Evolutionary conservation across 2,888 invertebrate genomes (phyloP), one percentile per base, ranked within the genome.

Genomic region (Hemaris fuciformis): DNA sequence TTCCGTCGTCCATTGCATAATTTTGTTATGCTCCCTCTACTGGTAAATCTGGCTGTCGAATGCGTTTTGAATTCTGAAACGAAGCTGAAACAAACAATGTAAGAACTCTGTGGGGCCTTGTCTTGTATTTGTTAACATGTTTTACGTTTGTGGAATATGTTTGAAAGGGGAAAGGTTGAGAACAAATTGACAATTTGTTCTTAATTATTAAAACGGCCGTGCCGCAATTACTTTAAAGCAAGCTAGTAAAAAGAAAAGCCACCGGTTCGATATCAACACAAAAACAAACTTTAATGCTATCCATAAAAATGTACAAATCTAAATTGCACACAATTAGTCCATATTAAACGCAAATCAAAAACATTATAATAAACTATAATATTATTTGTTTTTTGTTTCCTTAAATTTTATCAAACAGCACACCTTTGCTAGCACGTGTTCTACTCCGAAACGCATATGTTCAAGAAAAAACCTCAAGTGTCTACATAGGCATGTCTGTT

Each of bases 1-100:
- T 80, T 80, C 80, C 76, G 75, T 71, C 84, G 85, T 82, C 80
- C 77, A 75, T 70, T 86, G 87, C 84, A 87, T 89, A 87, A 88
- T 89, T 81, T 84, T 75, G 85, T 88, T 87, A 82, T 84, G 84
- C 74, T 79, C 79, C 79, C 80, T 81, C 79, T 78, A 77, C 80
- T 77, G 81, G 79, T 80, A 84, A 86, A 84, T 82, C 76, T 78
- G 74, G 79, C 81, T 79, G 71, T 68, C 23, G n/a, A 31, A 53
- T 68, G 68, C 31, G 53, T 53, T 53, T 53, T 53, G 53, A 53
- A 31, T 53, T 53, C 53, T 5, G 53, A 53, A 77, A 75, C n/a
- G n/a, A n/a, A n/a, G n/a, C n/a, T n/a, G n/a, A 77, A 22, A 20
- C 53, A 53, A 18, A 53, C 27, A 53, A 15, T 27, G 48, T 20